Conservation (phyloP, 2,113 vertebrate genomes). For the Tenrec ecaudatus region DNA sequence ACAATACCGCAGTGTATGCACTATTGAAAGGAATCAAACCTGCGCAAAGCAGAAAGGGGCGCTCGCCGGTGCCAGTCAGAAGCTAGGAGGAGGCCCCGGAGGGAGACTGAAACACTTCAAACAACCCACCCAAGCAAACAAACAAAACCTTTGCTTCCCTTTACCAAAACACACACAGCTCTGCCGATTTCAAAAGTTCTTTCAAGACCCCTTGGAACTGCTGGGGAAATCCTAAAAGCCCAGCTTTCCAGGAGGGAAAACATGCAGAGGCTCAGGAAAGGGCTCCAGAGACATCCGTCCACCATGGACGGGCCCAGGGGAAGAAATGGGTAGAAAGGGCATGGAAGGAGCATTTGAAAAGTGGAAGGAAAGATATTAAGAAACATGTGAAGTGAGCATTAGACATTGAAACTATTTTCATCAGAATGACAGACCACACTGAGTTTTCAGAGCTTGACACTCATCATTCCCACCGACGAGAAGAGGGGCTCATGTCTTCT, state of each 20-base stretch:
- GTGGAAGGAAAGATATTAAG: background rate
- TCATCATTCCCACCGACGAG: background rate
- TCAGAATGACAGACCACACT: background rate
- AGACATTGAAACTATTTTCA: background rate
- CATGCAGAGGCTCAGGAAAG: background rate
- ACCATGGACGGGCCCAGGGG: background rate
- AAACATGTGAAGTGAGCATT: background rate
- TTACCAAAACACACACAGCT: constrained; percentile 51
- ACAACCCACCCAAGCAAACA: constrained; percentile 52
- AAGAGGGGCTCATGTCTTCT: background rate
- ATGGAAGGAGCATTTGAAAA: background rate
- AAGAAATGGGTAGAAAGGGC: background rate
- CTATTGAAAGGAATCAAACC: constrained; percentile 24
- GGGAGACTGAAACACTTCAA: constrained; percentile 60
- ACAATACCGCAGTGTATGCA: background rate
- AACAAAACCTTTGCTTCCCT: constrained; percentile 70
- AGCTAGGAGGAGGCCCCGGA: constrained; percentile 42
- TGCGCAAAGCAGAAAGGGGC: background rate
- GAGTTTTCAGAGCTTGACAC: background rate
- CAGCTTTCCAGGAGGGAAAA: constrained; percentile 3
- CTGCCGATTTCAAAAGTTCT: constrained; percentile 68
- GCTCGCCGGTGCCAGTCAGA: background rate
- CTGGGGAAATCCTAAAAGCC: constrained; percentile 5
- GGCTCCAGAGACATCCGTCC: background rate
- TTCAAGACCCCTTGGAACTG: constrained; percentile 64